Conservation (phyloP, 2,113 vertebrate species). For the Hippoglossus stenolepis region DNA sequence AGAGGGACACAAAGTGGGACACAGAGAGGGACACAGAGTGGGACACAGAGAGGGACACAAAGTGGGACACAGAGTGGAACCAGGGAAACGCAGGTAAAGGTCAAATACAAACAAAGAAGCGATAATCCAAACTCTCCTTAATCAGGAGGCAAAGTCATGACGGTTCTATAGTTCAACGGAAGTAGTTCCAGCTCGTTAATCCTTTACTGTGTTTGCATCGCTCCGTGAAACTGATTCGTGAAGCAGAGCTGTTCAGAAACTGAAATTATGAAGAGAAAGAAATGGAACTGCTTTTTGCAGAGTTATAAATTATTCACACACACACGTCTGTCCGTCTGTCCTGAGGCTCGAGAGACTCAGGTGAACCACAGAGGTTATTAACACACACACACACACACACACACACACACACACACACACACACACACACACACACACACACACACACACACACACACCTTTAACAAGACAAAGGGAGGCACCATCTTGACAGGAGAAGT, state of each 20-base stretch:
- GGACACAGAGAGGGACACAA: too few relatives aligned
- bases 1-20: too few relatives aligned
- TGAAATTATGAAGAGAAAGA: neutral
- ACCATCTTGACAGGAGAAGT: constrained; percentile 12
- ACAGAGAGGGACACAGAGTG: too few relatives aligned
- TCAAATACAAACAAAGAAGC: too few relatives aligned
- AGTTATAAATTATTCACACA: constrained; percentile 43
- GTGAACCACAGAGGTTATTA: constrained; percentile 49
- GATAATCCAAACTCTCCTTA: too few relatives aligned
- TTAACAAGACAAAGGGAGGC: constrained; percentile 33
- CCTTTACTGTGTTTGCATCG: neutral
- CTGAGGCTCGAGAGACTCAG: constrained; percentile 40
- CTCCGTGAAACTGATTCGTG: neutral
- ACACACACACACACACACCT: constrained; percentile 12
- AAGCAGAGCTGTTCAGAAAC: too few relatives aligned
- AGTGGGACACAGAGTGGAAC: too few relatives aligned
- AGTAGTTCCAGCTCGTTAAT: too few relatives aligned
- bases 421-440: constrained; percentile 27
- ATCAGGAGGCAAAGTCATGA: too few relatives aligned
- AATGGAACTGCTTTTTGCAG: neutral
- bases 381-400: constrained; percentile 20
- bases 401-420: constrained; percentile 4
- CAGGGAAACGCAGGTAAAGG: too few relatives aligned
- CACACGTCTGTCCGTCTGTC: constrained; percentile 15
- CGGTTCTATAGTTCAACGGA: too few relatives aligned